These are phyloP conservation scores for Aspidiotus rigidus DNA, from an alignment of 2,888 invertebrate genomes.

Conservation along the genomic window DNA sequence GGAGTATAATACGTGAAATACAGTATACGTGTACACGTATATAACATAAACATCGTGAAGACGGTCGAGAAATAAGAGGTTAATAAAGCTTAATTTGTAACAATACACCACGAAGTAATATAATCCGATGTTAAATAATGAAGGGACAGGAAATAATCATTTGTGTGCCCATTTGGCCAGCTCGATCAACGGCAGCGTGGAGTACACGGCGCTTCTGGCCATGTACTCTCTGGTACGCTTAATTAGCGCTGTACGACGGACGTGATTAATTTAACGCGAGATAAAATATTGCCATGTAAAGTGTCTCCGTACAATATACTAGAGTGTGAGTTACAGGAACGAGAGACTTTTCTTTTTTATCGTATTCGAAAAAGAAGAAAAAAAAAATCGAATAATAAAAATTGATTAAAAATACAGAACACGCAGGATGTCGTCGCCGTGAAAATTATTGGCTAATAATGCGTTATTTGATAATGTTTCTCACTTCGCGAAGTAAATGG, in stretches of 20 bases:
- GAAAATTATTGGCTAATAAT: too few relatives aligned
- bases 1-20: too few relatives aligned
- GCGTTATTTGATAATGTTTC: too few relatives aligned
- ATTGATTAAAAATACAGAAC: not conserved
- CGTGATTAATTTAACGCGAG: constrained; percentile 28
- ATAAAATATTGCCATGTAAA: constrained; percentile 19
- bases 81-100: constrained; percentile 24
- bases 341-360: not conserved
- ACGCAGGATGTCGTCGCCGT: not conserved
- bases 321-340: not conserved
- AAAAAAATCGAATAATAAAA: constrained; percentile 1
- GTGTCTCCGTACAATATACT: not conserved
- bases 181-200: constrained; percentile 13
- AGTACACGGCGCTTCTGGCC: constrained; percentile 19
- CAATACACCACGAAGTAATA: constrained; percentile 20
- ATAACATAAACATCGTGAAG: not conserved
- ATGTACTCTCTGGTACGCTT: constrained; percentile 1
- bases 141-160: constrained; percentile 30
- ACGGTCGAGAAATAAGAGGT: constrained; percentile 15
- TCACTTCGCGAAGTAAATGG: too few relatives aligned
- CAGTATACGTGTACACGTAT: too few relatives aligned
- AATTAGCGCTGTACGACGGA: constrained; percentile 25
- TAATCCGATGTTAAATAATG: constrained; percentile 26
- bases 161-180: constrained; percentile 22
- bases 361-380: not conserved